A percentile compares a stretch with the other conserved stretches of the same genome.
Evolutionary conservation across 2,113 vertebrate species (phyloP).

Genomic region (Ochotona curzoniae): DNA sequence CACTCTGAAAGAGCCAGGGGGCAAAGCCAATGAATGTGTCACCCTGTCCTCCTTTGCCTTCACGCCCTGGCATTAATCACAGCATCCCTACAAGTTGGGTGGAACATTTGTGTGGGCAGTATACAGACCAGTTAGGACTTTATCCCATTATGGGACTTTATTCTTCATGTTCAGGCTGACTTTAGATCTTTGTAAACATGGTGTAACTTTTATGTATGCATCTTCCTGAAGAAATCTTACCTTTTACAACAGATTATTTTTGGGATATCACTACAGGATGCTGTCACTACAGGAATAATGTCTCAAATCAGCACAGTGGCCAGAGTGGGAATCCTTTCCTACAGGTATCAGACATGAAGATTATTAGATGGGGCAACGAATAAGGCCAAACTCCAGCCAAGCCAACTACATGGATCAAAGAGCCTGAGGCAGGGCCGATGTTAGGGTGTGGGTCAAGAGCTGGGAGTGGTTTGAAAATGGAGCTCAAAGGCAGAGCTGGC

Average conservation of each 20-base stretch:
- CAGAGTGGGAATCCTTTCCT: not conserved
- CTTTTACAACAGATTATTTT: constrained; percentile 75
- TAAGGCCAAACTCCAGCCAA: not conserved
- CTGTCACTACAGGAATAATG: constrained; percentile 75
- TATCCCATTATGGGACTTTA: constrained; percentile 39
- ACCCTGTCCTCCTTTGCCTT: constrained; percentile 28
- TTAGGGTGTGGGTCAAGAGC: not conserved
- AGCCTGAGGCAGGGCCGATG: not conserved
- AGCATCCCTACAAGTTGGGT: not conserved
- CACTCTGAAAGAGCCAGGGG: constrained; percentile 60
- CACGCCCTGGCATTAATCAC: not conserved
- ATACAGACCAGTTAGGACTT: constrained; percentile 38
- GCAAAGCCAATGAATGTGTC: constrained; percentile 44
- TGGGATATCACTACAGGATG: constrained; percentile 79
- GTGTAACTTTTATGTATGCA: not conserved
- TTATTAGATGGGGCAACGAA: not conserved
- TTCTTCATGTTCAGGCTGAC: constrained; percentile 48
- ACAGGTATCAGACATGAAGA: not conserved
- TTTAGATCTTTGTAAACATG: constrained; percentile 53
- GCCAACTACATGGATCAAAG: not conserved
- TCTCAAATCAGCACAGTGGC: not conserved
- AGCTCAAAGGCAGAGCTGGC: not conserved
- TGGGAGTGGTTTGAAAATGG: not conserved
- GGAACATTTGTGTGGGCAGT: not conserved
- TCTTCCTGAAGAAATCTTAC: constrained; percentile 57